phyloP scores from a whole-genome alignment of 2,113 vertebrate genomes.

The Psittacus erithacus region DNA sequence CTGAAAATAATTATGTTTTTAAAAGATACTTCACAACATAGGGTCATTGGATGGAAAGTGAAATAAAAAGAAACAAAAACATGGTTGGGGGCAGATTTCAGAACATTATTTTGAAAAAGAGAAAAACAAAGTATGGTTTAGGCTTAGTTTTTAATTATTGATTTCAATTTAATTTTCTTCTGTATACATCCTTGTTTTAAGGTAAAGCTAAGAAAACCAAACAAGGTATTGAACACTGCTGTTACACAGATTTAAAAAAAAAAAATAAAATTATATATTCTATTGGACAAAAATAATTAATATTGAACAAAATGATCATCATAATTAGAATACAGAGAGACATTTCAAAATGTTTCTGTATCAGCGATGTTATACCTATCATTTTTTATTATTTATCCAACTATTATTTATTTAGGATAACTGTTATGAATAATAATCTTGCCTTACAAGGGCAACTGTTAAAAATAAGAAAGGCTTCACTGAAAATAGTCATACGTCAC shows the following conservation, averaged over 20 bases:
- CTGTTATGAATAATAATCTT: background rate
- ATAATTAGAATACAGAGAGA: background rate
- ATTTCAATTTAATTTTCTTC: background rate
- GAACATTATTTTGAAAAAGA: background rate
- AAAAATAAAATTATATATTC: background rate
- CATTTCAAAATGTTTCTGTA: background rate
- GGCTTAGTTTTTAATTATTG: background rate
- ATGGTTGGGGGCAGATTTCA: background rate
- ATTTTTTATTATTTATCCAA: background rate
- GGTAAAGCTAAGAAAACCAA: background rate
- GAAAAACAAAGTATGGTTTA: background rate
- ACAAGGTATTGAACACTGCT: background rate
- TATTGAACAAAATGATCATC: background rate
- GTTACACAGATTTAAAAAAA: background rate
- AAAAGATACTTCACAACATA: background rate
- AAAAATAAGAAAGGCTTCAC: background rate
- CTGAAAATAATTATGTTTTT: background rate
- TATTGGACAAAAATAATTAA: background rate
- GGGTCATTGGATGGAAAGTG: background rate
- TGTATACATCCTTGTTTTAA: background rate
- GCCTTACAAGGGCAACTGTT: background rate
- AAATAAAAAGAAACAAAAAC: background rate
- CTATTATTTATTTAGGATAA: background rate
- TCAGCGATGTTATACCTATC: background rate
- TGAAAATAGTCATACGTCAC: background rate